phyloP scores from a whole-genome alignment of 1,140 invertebrate species.

The Pseudoatta argentina region DNA sequence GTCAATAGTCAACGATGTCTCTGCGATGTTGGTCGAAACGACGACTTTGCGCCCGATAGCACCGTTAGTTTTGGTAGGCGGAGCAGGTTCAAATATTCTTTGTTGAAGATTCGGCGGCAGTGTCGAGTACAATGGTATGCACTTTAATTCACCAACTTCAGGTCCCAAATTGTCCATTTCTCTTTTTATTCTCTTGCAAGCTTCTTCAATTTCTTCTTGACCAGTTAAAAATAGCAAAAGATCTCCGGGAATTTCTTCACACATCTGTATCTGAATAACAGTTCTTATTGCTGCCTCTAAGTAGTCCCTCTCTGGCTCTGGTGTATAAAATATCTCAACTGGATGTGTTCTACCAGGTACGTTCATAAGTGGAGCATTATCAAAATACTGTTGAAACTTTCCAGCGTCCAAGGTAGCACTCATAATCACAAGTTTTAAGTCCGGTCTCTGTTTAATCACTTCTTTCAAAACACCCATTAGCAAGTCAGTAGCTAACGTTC shows the following conservation, averaged over 20 bases:
- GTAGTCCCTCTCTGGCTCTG: conserved; percentile 99
- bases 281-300: conserved; percentile 99
- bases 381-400: conserved; percentile 99
- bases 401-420: conserved; percentile 99
- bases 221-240: conserved; percentile 98
- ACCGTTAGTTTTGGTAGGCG: conserved; percentile 96
- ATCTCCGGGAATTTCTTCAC: conserved; percentile 98
- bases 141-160: conserved; percentile 98
- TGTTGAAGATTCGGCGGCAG: conserved; percentile 99
- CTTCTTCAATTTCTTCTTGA: conserved; percentile 99
- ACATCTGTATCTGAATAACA: conserved; percentile 99
- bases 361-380: conserved; percentile 99
- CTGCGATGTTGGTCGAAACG: conserved; percentile 99
- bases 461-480: conserved; percentile 99
- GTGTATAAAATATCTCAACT: conserved; percentile 99
- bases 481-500: conserved; percentile 99
- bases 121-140: conserved; percentile 99
- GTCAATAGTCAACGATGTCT: conserved; percentile 99
- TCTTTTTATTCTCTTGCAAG: conserved; percentile 98
- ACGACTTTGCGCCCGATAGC: conserved; percentile 98
- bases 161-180: conserved; percentile 99
- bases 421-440: conserved; percentile 99
- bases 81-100: conserved; percentile 98
- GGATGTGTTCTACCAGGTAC: conserved; percentile 98
- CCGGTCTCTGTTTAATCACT: conserved; percentile 96